Conservation (phyloP, 2,113 vertebrate species). For the Synodontis membranacea region DNA sequence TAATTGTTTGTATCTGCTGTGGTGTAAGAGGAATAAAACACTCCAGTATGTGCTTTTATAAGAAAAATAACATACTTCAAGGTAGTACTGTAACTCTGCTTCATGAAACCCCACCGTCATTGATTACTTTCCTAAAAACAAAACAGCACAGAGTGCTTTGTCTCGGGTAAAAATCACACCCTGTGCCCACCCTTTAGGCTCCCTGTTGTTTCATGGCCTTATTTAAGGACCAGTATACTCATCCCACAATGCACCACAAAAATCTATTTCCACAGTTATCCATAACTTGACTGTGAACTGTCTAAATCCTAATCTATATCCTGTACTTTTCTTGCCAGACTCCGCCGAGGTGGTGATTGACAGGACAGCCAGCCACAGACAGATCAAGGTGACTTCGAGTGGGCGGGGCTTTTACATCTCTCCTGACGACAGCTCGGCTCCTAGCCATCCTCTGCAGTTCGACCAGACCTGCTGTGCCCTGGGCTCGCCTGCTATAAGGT, state of each 20-base stretch:
- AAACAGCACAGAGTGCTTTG: not conserved
- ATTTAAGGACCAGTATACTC: not conserved
- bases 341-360: constrained; percentile 60
- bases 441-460: constrained; percentile 69
- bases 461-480: constrained; percentile 72
- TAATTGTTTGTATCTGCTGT: too few species aligned
- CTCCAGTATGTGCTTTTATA: too few species aligned
- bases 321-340: constrained; percentile 58
- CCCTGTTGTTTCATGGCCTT: not conserved
- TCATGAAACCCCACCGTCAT: too few species aligned
- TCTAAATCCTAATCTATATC: not conserved
- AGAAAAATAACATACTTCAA: too few species aligned
- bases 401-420: constrained; percentile 60
- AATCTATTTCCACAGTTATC: not conserved
- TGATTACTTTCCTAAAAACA: too few species aligned
- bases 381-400: constrained; percentile 60
- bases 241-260: not conserved
- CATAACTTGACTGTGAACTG: not conserved
- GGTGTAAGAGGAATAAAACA: too few species aligned
- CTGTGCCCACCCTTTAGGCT: not conserved
- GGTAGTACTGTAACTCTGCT: too few species aligned
- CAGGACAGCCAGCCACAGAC: constrained; percentile 63
- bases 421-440: not conserved
- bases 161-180: not conserved
- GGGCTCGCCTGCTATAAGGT: constrained; percentile 53